phyloP scores from a whole-genome alignment of 2,113 vertebrate species.

The cat (Felis catus) region DNA sequence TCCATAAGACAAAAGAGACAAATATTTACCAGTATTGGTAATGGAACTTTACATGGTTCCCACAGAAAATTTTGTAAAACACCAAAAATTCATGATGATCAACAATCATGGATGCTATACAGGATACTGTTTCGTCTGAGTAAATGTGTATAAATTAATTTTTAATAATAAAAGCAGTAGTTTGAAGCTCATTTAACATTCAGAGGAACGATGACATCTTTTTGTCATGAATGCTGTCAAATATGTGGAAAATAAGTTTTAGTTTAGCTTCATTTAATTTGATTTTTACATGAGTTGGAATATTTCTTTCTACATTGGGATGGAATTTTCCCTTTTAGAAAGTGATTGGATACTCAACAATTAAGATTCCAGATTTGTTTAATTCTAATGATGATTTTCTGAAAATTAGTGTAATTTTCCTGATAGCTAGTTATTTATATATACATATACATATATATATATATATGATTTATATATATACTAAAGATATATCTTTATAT shows the following conservation, averaged over 20 bases:
- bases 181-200: neutral
- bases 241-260: neutral
- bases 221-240: neutral
- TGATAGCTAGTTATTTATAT: neutral
- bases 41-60: neutral
- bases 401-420: neutral
- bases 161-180: neutral
- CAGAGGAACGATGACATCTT: neutral
- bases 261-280: neutral
- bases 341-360: neutral
- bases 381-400: neutral
- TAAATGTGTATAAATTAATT: neutral
- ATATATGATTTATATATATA: too few species aligned
- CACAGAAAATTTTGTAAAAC: neutral
- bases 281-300: neutral
- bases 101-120: neutral
- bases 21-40: neutral
- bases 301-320: slow-evolving; percentile 1
- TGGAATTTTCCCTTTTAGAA: neutral
- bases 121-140: neutral
- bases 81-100: neutral
- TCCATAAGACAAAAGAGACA: neutral
- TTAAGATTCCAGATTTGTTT: neutral
- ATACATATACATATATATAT: too few species aligned
- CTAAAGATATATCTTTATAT: too few species aligned